Evolutionary conservation across 2,113 vertebrate species (phyloP).

Genomic region (Pterophyllum scalare): DNA sequence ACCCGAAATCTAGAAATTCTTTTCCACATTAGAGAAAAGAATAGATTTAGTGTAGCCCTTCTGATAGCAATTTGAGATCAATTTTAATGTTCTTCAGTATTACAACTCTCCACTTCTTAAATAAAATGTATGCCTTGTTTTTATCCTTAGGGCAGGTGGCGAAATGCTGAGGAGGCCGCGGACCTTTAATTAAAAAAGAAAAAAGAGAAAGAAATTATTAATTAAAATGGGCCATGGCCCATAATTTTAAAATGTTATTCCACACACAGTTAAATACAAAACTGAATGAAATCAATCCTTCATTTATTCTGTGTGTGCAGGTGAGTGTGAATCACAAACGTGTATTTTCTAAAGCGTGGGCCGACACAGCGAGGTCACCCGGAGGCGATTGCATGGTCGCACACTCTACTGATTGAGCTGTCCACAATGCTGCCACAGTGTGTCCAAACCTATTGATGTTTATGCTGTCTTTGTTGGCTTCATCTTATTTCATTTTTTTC

Average conservation of each 20-base stretch:
- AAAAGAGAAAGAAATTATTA: constrained; percentile 15
- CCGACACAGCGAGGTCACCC: constrained; percentile 3
- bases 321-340: constrained; percentile 11
- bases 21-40: constrained; percentile 3
- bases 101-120: constrained; percentile 13
- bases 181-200: constrained; percentile 7
- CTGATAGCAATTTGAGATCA: constrained; percentile 12
- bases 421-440: constrained; percentile 22
- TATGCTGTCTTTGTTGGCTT: constrained; percentile 52
- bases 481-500: constrained; percentile 40
- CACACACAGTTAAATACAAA: constrained; percentile 30
- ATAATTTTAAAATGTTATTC: constrained; percentile 3
- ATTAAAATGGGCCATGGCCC: background rate
- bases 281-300: constrained; percentile 47
- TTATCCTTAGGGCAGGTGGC: constrained; percentile 21
- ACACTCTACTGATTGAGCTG: constrained; percentile 22
- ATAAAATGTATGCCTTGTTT: constrained; percentile 35
- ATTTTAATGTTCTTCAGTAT: constrained; percentile 7
- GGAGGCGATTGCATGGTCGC: constrained; percentile 26
- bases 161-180: constrained; percentile 4
- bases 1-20: constrained; percentile 10
- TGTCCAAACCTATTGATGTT: constrained; percentile 43
- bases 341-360: constrained; percentile 33
- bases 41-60: background rate
- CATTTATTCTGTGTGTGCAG: constrained; percentile 18